Evolutionary conservation across 2,113 vertebrate species (phyloP), one percentile per base, ranked within the genome.

Genomic region (Dipodomys spectabilis): DNA sequence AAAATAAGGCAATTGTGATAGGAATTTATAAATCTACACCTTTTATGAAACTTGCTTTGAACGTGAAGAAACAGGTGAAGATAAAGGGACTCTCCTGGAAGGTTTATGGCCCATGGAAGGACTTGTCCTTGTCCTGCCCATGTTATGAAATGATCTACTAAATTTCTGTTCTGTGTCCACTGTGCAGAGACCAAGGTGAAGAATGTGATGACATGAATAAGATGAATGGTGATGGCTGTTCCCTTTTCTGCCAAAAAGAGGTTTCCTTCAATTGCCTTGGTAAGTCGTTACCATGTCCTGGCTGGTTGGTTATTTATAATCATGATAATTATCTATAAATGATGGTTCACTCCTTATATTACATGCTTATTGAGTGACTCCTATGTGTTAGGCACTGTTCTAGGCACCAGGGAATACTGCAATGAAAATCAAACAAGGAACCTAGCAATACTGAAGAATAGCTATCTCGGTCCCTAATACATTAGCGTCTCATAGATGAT

Each of bases 141-240:
- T 1, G 3, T 82, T 67, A 69, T 60, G 60, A 90, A 49, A 15
- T 86, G 25, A 91, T 23, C 32, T 78, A 64, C 27, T 87, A 85
- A 45, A 96, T 95, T 88, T 83, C 25, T 96, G 45, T 97, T 88
- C 82, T 96, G 6, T 97, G 15, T 93, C 92, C 74, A 86, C 75
- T 78, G 97, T 97, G 64, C 97, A 99, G 99, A 95, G 98, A 98
- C 86, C 90, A 98, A 92, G 99, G 99, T 49, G 99, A 99, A 95
- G 98, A 99, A 95, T 99, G 99, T 12, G 99, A 99, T 78, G 99
- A 99, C 95, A 99, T 98, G 98, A 99, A 99, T 92, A 98, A 98
- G 65, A 94, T 99, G 97, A 99, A 99, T 35, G 99, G 99, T 0
- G 99, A 99, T 9, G 99, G 99, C 88, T 99, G 99, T 95, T 99